A percentile compares a stretch with the other conserved stretches of the same genome.
Conservation (phyloP, 2,113 vertebrate genomes). For the Solenodon paradoxus region DNA sequence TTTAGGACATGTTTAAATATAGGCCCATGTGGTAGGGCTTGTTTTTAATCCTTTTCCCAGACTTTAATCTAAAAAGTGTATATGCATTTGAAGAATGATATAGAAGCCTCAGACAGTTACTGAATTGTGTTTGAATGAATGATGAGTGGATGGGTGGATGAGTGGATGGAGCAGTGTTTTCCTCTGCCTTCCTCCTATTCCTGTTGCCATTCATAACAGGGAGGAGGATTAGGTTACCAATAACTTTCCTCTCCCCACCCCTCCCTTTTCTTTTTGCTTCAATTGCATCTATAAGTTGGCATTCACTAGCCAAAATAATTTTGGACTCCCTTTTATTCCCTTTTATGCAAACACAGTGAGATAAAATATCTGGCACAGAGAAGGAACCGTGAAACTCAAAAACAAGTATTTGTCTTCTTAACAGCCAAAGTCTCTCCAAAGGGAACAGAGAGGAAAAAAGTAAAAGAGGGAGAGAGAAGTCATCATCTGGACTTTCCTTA, state of each 20-base stretch:
- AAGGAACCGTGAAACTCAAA: background rate
- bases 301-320: background rate
- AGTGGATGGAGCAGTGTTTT: background rate
- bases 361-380: slow-evolving; percentile 18
- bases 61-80: slow-evolving; percentile 48
- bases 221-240: background rate
- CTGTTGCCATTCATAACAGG: background rate
- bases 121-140: slow-evolving; percentile 36
- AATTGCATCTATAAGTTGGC: background rate
- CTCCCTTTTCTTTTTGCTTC: background rate
- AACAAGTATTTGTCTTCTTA: background rate
- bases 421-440: background rate
- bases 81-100: background rate
- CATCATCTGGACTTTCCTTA: background rate
- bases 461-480: background rate
- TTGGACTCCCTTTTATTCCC: slow-evolving; percentile 1
- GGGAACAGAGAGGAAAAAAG: background rate
- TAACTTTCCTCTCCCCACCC: no score
- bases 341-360: slow-evolving; percentile 19
- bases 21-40: background rate
- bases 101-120: background rate
- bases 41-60: background rate
- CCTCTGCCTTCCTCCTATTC: background rate
- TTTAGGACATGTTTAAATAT: slow-evolving; percentile 30
- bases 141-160: background rate